Evolutionary conservation across 2,888 invertebrate species (phyloP).

Genomic region (Meiosimyza decipiens): DNA sequence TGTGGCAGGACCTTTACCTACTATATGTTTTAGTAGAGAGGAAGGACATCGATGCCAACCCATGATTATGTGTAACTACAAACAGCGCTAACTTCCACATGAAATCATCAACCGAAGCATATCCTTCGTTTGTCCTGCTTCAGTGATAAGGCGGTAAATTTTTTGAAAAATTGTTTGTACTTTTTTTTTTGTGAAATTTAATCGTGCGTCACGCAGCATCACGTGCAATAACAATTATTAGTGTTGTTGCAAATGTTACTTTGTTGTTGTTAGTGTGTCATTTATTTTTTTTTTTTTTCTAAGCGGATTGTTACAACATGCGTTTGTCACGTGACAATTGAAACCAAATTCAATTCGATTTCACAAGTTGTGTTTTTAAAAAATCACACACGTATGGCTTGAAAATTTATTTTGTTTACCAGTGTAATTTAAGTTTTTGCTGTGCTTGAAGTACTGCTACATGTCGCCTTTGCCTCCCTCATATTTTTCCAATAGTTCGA

Average conservation of each 20-base stretch:
- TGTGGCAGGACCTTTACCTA: too few relatives aligned
- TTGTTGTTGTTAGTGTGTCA: slow-evolving; percentile 16
- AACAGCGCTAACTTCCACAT: not conserved
- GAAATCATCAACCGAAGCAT: not conserved
- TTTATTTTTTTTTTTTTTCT: not conserved
- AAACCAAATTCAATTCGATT: not conserved
- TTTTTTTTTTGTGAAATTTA: slow-evolving; percentile 29
- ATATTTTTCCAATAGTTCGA: slow-evolving; percentile 14
- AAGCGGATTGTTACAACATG: slow-evolving; percentile 1
- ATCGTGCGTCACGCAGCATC: slow-evolving; percentile 22
- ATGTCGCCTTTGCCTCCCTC: not conserved
- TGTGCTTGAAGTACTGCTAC: not conserved
- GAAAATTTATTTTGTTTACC: too few relatives aligned
- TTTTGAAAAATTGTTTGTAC: not conserved
- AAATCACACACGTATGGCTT: too few relatives aligned
- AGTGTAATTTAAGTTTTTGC: not conserved
- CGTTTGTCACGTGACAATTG: slow-evolving; percentile 31
- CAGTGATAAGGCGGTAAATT: too few relatives aligned
- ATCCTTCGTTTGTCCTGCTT: not conserved
- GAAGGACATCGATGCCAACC: not conserved
- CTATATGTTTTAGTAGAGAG: not conserved
- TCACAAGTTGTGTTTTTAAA: not conserved
- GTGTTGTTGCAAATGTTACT: slow-evolving; percentile 19
- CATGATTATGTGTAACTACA: not conserved
- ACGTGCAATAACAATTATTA: slow-evolving; percentile 31